Evolutionary conservation across 2,888 invertebrate species (phyloP), one percentile per base, ranked within the genome.

Genomic region (Acheta domesticus): DNA sequence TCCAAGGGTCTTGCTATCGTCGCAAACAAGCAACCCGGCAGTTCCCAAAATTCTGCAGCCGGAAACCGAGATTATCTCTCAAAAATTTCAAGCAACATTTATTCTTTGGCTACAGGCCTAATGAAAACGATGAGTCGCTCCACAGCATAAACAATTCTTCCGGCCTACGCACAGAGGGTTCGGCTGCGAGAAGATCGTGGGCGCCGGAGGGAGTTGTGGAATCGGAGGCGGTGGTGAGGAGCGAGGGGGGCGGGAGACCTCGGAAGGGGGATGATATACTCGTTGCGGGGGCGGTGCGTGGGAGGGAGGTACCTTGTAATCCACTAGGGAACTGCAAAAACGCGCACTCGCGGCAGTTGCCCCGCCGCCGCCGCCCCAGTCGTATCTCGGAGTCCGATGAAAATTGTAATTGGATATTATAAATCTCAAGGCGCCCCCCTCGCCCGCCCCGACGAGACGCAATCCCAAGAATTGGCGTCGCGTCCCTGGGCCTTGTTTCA

Each of bases 371-470:
- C 62, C 62, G 14, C 62, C 62, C 8, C 5, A 14, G 62, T n/a
- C 62, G 62, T 12, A 16, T 62, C 62, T 62, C 62, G 62, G 62
- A 62, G 62, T n/a, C 74, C 48, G 78, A 74, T 78, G 74, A 74
- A 78, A 36, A 78, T 74, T 74, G 78, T 78, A 74, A 78, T 78
- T 78, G 78, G 78, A 74, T 78, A 78, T 78, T 78, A 78, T 78
- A 78, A 78, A 78, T 78, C 78, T 78, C 48, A 5, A 73, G 21
- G 11, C 36, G 20, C 48, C 48, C 23, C 23, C 3, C 20, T 77
- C 62, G 62, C 62, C n/a, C 62, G 62, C 62, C 8, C 62, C n/a
- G 62, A n/a, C 14, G 62, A n/a, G n/a, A 62, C 62, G 62, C 62
- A 62, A 62, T 62, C 62, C 62, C 14, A 62, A 62, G 62, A 62